Conservation (phyloP, 2,888 invertebrate species). For the Tortrix viridana region DNA sequence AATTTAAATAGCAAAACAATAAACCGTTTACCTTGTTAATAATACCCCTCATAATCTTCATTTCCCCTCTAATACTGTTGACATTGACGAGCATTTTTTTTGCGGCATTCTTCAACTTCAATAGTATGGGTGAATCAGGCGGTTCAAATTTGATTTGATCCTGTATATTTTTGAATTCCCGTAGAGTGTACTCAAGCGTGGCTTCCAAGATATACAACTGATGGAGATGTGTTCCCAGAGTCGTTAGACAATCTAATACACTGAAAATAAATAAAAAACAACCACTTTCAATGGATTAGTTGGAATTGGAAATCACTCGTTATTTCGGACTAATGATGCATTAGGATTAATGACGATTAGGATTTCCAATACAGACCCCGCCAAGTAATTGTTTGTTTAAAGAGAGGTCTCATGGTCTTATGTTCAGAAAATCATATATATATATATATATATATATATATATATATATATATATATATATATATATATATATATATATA, state of each 20-base stretch:
- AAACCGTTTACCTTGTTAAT: slow-evolving; percentile 60
- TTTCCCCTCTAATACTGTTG: slow-evolving; percentile 59
- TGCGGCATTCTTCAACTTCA: slow-evolving; percentile 53
- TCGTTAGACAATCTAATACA: slow-evolving; percentile 79
- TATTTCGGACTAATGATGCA: no score
- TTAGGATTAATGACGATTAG: no score
- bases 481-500: no score
- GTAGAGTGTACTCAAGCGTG: slow-evolving; percentile 80
- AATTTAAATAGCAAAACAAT: not conserved
- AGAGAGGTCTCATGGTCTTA: no score
- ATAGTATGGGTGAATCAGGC: slow-evolving; percentile 60
- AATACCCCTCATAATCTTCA: slow-evolving; percentile 57
- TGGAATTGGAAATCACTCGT: no score
- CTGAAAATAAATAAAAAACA: slow-evolving; percentile 45
- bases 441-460: no score
- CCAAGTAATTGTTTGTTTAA: no score
- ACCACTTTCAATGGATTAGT: no score
- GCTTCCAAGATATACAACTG: slow-evolving; percentile 85
- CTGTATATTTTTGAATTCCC: slow-evolving; percentile 63
- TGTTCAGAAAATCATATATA: no score
- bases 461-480: no score
- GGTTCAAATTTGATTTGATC: slow-evolving; percentile 67
- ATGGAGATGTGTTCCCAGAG: slow-evolving; percentile 81
- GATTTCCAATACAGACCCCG: no score
- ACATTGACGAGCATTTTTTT: slow-evolving; percentile 60